These are phyloP conservation scores for Dolichallabes microphthalmus DNA, from an alignment of 2,113 vertebrate genomes.

Conservation along the genomic window DNA sequence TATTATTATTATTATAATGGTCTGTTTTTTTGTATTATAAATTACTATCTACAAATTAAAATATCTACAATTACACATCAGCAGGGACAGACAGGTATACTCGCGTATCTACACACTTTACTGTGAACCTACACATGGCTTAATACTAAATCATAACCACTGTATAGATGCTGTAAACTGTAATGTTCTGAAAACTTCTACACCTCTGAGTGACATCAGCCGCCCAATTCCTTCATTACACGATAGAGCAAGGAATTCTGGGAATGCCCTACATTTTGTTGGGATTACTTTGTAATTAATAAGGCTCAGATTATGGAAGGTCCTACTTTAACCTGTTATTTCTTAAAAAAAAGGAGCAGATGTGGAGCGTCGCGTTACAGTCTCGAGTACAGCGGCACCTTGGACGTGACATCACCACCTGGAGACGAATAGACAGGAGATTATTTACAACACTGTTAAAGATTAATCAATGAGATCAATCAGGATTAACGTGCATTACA, in stretches of 20 bases:
- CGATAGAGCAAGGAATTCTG: not conserved
- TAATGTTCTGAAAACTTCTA: not conserved
- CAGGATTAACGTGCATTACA: not conserved
- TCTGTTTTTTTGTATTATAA: not conserved
- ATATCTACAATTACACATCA: conserved; percentile 17
- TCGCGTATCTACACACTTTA: no score
- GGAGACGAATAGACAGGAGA: not conserved
- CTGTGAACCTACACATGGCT: not conserved
- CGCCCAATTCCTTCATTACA: not conserved
- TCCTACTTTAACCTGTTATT: not conserved
- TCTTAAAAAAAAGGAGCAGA: not conserved
- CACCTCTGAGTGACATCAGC: not conserved
- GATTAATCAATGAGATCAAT: not conserved
- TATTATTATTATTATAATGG: not conserved
- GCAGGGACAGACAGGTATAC: not conserved
- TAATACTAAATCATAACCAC: no score
- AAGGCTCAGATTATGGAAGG: not conserved
- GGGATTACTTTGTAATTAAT: not conserved
- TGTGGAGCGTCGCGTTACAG: conserved; percentile 15
- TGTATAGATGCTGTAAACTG: no score
- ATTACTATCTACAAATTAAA: conserved; percentile 18
- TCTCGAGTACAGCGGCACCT: conserved; percentile 13
- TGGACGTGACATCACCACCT: conserved; percentile 2
- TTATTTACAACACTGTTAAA: not conserved
- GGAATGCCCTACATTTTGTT: not conserved